Conservation (phyloP, 92 coral and sea anemone genomes). For the Zoanthus gigantus region DNA sequence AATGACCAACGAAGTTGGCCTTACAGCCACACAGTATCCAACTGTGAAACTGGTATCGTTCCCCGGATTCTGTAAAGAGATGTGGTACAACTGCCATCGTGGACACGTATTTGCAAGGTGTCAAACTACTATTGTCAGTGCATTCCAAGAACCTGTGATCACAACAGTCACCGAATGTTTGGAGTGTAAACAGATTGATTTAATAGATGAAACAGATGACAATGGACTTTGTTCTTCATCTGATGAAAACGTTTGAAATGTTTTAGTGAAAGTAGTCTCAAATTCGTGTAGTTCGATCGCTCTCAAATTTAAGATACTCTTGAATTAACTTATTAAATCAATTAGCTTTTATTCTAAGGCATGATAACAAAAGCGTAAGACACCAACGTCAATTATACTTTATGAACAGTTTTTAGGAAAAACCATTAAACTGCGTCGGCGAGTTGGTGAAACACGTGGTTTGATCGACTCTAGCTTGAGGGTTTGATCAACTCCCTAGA, state of each 20-base stretch:
- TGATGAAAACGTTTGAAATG: background rate
- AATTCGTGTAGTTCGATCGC: background rate
- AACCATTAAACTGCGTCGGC: too few relatives aligned
- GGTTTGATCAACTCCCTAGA: too few relatives aligned
- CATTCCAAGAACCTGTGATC: background rate
- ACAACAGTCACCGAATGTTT: conserved; percentile 13
- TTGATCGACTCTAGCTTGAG: too few relatives aligned
- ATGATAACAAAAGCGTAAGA: too few relatives aligned
- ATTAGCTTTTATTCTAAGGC: too few relatives aligned
- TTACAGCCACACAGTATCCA: background rate
- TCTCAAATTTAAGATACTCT: background rate
- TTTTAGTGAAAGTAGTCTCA: background rate
- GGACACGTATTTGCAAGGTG: conserved; percentile 20
- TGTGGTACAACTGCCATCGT: conserved; percentile 18
- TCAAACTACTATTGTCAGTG: background rate
- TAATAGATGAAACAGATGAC: background rate
- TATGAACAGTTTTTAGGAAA: too few relatives aligned
- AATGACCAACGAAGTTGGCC: background rate
- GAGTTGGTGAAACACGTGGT: too few relatives aligned
- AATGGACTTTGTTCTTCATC: background rate
- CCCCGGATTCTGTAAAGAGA: conserved; percentile 29
- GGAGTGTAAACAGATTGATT: background rate
- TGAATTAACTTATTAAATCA: background rate
- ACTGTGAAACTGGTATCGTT: conserved; percentile 13
- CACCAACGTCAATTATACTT: too few relatives aligned